A percentile compares a stretch with the other conserved stretches of the same genome.
Evolutionary conservation across 2,113 vertebrate species (phyloP).

Genomic region (Emberiza fucata): DNA sequence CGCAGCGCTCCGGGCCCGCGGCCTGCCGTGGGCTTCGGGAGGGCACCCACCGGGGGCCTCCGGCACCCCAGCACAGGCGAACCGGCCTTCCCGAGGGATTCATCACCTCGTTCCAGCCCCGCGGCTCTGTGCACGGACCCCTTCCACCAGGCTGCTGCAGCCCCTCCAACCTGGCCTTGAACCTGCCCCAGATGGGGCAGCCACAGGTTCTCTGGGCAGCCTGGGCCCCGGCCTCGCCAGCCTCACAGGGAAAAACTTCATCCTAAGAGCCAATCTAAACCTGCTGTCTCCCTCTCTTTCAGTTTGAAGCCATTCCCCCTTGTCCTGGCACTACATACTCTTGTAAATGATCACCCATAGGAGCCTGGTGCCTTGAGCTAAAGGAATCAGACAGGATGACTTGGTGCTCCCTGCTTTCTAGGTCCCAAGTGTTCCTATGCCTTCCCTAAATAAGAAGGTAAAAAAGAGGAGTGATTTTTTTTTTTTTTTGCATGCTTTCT

Average conservation of each 20-base stretch:
- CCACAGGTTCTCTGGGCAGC: not conserved
- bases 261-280: not conserved
- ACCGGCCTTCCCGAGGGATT: not conserved
- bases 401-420: not conserved
- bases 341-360: not conserved
- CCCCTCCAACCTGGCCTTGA: not conserved
- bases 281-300: not conserved
- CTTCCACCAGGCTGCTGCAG: not conserved
- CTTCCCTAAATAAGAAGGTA: not conserved
- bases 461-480: not conserved
- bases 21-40: not conserved
- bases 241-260: not conserved
- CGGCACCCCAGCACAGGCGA: not conserved
- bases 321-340: not conserved
- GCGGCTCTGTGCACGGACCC: not conserved
- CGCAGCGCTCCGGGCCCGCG: conserved; percentile 16
- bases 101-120: accelerated
- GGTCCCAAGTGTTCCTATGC: not conserved
- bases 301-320: not conserved
- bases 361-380: not conserved
- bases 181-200: not conserved
- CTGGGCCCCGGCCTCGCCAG: not conserved
- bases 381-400: not conserved
- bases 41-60: not conserved
- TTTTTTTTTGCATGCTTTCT: not conserved